Base-by-base conservation (phyloP, 2,888 invertebrate species). In the Pandemis heparana region DNA sequence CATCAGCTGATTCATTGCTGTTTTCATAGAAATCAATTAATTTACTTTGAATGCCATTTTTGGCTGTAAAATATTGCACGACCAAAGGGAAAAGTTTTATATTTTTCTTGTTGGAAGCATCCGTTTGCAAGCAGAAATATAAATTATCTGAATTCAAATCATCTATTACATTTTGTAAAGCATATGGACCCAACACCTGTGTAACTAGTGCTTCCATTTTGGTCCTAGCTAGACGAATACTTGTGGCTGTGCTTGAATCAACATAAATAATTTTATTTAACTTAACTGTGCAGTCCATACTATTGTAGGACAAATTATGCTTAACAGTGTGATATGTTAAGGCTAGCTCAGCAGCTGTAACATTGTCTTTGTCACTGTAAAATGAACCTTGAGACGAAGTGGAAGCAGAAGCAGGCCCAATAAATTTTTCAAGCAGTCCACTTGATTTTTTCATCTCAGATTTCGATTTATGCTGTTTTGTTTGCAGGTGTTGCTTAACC, bases 21-120 rank as follows among this genome's bases (percentile, higher is more conserved):
- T 82, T 82, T 80, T 80, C 81, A 71, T 80, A 80, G 77, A 81
- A 80, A 75, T 81, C 80, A 66, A 82, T 32, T 51, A 79, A 51
- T 78, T 81, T 80, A 16, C 77, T 75, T 76, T 81, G 68, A 14
- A 80, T 80, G 0, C 78, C 78, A 70, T 80, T 76, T 53, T 81
- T 48, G 3, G 62, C 51, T 8, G 74, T 66, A 75, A 80, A 81
- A 79, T 80, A 81, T 78, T 80, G 81, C 8, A 80, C 71, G 8
- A 80, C 80, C 46, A 80, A 65, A 53, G 79, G 82, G 70, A 81
- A 81, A n/a, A 81, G 69, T 77, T 81, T 80, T 8, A 80, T 78
- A 68, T 79, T 81, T 76, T 80, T 81, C 3, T 76, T 75, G 72
- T 83, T 83, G 7, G 77, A 77, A 32, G 80, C 43, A 10, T 83